Conservation (phyloP, 1,140 invertebrate genomes). For the Halesus radiatus region DNA sequence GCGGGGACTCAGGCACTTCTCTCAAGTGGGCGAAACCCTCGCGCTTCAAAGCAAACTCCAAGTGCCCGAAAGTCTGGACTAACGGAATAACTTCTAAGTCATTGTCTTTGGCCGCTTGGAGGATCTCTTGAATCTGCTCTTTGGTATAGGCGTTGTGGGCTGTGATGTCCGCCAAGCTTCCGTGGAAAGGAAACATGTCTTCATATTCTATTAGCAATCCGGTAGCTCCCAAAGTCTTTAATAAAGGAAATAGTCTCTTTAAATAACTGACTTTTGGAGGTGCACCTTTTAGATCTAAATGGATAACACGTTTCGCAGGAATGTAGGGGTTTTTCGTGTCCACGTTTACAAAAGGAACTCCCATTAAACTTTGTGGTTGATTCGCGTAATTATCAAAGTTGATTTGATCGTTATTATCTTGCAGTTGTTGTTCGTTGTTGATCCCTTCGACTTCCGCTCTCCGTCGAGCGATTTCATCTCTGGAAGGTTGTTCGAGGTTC, state of each 20-base stretch:
- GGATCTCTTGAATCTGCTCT: slow-evolving; percentile 76
- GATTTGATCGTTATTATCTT: slow-evolving; percentile 46
- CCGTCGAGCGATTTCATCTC: slow-evolving; percentile 54
- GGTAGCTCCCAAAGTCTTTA: slow-evolving; percentile 84
- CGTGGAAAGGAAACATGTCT: slow-evolving; percentile 93
- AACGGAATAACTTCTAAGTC: slow-evolving; percentile 86
- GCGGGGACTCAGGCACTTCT: slow-evolving; percentile 84
- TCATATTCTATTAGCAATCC: slow-evolving; percentile 93
- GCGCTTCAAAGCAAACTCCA: slow-evolving; percentile 90
- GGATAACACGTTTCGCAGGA: slow-evolving; percentile 73
- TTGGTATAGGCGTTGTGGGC: slow-evolving; percentile 83
- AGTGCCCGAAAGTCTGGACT: slow-evolving; percentile 94
- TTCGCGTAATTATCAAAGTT: slow-evolving; percentile 53
- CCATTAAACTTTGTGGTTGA: slow-evolving; percentile 50
- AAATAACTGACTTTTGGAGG: slow-evolving; percentile 81
- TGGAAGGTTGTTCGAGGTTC: slow-evolving; percentile 51
- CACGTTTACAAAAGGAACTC: slow-evolving; percentile 51
- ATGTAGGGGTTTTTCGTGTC: slow-evolving; percentile 55
- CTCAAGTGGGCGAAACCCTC: slow-evolving; percentile 79
- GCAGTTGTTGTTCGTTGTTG: neutral
- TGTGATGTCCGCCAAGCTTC: slow-evolving; percentile 73
- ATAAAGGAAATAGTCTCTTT: slow-evolving; percentile 79
- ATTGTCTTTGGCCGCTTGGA: slow-evolving; percentile 75
- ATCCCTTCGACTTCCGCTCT: slow-evolving; percentile 27
- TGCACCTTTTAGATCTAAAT: slow-evolving; percentile 89